These are phyloP conservation scores for Xenopus petersii DNA, from an alignment of 2,797 vertebrate species.

Conservation along the genomic window DNA sequence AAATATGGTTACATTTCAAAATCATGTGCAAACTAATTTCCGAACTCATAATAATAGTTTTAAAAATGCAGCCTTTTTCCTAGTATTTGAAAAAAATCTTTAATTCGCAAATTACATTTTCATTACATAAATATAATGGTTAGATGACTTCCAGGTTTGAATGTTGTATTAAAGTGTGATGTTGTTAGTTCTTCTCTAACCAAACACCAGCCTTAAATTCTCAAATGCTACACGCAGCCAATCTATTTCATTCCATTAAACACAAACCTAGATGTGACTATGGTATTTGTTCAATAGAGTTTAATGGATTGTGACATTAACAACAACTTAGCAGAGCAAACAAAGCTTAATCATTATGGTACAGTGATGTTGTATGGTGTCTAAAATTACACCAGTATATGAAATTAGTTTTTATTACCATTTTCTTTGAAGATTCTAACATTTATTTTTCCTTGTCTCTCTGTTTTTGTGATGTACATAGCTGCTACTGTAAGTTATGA, in stretches of 20 bases:
- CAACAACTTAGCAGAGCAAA: conserved; percentile 33
- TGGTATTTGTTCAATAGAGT: conserved; percentile 40
- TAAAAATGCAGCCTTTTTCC: too few relatives aligned
- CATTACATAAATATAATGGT: too few relatives aligned
- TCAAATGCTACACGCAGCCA: background rate
- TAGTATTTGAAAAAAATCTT: too few relatives aligned
- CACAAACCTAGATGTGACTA: conserved; percentile 25
- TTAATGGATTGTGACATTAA: conserved; percentile 47
- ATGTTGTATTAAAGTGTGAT: too few relatives aligned
- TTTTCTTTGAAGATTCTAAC: too few relatives aligned
- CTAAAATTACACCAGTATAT: background rate
- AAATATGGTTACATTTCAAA: too few relatives aligned
- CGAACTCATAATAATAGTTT: too few relatives aligned
- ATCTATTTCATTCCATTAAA: conserved; percentile 41
- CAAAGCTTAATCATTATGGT: conserved; percentile 25
- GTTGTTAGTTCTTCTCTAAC: background rate
- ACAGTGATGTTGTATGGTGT: conserved; percentile 25
- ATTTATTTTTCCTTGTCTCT: too few relatives aligned
- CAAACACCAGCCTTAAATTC: conserved; percentile 11
- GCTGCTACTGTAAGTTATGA: too few relatives aligned
- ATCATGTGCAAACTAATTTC: too few relatives aligned
- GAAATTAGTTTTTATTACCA: background rate
- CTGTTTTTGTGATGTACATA: too few relatives aligned
- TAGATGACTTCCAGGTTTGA: background rate
- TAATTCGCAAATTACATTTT: too few relatives aligned